Evolutionary conservation across 2,888 invertebrate species (phyloP), one percentile per base, ranked within the genome.

Genomic region (Athalia cordata): DNA sequence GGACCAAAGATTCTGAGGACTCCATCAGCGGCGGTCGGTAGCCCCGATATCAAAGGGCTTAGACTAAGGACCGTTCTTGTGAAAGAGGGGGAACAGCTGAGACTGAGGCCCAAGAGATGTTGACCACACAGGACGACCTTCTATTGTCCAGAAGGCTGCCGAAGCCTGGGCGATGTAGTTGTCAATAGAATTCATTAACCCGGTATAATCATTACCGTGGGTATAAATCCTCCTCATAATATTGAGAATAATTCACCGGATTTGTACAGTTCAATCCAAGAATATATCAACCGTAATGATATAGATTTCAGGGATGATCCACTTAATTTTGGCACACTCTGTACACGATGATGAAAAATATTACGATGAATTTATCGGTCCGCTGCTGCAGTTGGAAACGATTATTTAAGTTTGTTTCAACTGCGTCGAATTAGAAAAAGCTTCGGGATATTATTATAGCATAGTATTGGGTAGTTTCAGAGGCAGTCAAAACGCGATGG

Each of bases 161-260:
- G 74, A 74, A 47, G 43, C 43, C n/a, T 29, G 29, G 29, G 29
- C 2, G 29, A 29, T 29, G 43, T 49, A 15, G 74, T 49, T 74
- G 74, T 61, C 74, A 61, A 61, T 74, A 74, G 61, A 49, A 74
- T 61, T 74, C 74, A 74, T 74, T 61, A 74, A 61, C 74, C 74
- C 74, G 49, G 70, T 15, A 29, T 29, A 61, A 74, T 74, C 61
- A 74, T 74, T 61, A 13, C 11, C 74, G 70, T 57, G 61, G 59
- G 61, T 47, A 74, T 61, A n/a, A 43, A 55, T 57, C 67, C 47
- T 67, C 15, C 5, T 9, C 15, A 3, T n/a, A 50, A n/a, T 50
- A 67, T 29, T 2, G 29, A 29, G 29, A 29, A 29, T 29, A 29
- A 29, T 29, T 29, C 29, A 2, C 0, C 29, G 29, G 29, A 29